Percentiles rank a stretch among this genome's conserved stretches.
These are phyloP conservation scores for Trinorchestia longiramus DNA, from an alignment of 1,140 invertebrate genomes.

Conservation along the genomic window DNA sequence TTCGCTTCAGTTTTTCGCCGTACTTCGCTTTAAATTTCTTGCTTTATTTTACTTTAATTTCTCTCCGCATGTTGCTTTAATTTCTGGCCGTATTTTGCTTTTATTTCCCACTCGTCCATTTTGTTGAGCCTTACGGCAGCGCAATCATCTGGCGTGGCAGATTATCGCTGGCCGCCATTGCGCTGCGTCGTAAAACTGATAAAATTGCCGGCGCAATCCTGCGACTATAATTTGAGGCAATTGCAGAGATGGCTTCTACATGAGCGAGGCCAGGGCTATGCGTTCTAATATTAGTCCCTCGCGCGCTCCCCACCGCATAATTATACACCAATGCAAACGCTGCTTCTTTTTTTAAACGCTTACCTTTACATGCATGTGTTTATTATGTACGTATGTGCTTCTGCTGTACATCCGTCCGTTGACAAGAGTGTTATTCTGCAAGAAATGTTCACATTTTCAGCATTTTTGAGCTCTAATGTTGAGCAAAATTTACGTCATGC, in stretches of 20 bases:
- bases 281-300: not conserved
- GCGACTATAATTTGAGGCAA: constrained; percentile 33
- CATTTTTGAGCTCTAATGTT: no score
- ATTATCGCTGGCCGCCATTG: not conserved
- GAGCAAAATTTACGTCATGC: no score
- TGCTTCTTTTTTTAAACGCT: no score
- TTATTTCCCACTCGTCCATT: not conserved
- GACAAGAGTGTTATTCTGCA: no score
- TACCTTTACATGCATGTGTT: no score
- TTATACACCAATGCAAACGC: not conserved
- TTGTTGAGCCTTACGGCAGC: not conserved
- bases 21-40: not conserved
- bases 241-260: constrained; percentile 13
- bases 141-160: not conserved
- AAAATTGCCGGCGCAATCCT: constrained; percentile 25
- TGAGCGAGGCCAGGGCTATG: not conserved
- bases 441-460: no score
- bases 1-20: not conserved
- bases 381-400: no score
- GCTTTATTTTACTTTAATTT: not conserved
- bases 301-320: not conserved
- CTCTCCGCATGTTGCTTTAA: not conserved
- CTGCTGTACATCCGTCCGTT: no score
- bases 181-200: not conserved
- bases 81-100: not conserved